A percentile compares a stretch with the other conserved stretches of the same genome.
Evolutionary conservation across 2,113 vertebrate species (phyloP).

Genomic region (Baryphthengus martii): DNA sequence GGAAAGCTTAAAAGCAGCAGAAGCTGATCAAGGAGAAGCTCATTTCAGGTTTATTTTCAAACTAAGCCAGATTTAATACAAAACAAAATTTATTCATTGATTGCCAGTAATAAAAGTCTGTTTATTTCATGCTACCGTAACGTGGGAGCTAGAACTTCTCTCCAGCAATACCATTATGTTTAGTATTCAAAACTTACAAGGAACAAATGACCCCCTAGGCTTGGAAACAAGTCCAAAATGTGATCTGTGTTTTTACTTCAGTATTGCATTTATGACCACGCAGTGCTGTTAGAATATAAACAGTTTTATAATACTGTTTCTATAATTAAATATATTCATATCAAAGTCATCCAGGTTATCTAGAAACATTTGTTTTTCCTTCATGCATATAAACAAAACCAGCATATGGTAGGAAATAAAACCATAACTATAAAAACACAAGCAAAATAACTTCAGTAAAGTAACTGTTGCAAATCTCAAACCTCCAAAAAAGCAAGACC

Average conservation of each 20-base stretch:
- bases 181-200: constrained; percentile 35
- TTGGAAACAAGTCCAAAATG: constrained; percentile 21
- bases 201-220: background rate
- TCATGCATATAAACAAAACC: background rate
- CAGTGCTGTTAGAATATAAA: background rate
- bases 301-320: background rate
- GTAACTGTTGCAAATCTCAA: background rate
- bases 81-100: background rate
- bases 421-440: background rate
- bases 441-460: background rate
- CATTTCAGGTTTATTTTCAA: background rate
- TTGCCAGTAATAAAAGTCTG: constrained; percentile 29
- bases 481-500: background rate
- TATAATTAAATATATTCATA: constrained; percentile 24
- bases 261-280: background rate
- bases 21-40: background rate
- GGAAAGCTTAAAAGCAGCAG: background rate
- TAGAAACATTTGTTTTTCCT: background rate
- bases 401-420: constrained; percentile 8
- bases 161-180: background rate
- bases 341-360: background rate
- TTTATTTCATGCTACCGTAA: constrained; percentile 7
- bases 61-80: background rate
- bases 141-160: background rate
- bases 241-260: background rate